These are phyloP conservation scores for Micrastur ruficollis DNA, from an alignment of 2,797 vertebrate species.

Conservation along the genomic window DNA sequence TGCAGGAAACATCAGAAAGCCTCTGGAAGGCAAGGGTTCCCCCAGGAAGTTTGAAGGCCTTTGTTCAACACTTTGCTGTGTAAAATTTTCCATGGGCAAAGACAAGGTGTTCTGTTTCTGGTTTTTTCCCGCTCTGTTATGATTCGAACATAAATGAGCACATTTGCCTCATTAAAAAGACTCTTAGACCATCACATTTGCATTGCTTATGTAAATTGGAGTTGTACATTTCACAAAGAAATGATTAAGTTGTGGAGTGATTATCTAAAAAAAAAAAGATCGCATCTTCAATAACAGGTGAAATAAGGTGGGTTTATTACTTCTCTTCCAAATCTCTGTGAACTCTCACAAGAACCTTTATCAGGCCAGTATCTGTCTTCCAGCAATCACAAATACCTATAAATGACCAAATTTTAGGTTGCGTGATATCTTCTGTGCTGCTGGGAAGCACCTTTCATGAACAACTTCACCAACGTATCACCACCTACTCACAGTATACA, in stretches of 20 bases:
- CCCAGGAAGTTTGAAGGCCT: background rate
- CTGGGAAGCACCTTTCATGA: background rate
- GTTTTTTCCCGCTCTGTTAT: background rate
- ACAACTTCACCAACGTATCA: background rate
- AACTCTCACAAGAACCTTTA: background rate
- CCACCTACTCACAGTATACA: background rate
- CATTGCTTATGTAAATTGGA: constrained; percentile 13
- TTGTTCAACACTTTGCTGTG: background rate
- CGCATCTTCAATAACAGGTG: background rate
- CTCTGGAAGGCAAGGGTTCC: background rate
- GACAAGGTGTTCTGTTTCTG: background rate
- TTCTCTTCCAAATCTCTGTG: background rate
- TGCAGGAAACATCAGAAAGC: background rate
- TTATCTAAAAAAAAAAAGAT: background rate
- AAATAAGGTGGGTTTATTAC: background rate
- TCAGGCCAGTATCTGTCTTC: background rate
- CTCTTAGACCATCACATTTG: background rate
- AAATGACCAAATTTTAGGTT: background rate
- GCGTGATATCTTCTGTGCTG: background rate
- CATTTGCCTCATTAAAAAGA: constrained; percentile 9
- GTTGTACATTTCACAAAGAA: constrained; percentile 12
- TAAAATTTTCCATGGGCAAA: background rate
- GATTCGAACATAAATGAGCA: constrained; percentile 2
- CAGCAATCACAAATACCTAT: background rate
- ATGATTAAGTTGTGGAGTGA: background rate